phyloP scores from a whole-genome alignment of 2,113 vertebrate genomes.

The Istiophorus platypterus region DNA sequence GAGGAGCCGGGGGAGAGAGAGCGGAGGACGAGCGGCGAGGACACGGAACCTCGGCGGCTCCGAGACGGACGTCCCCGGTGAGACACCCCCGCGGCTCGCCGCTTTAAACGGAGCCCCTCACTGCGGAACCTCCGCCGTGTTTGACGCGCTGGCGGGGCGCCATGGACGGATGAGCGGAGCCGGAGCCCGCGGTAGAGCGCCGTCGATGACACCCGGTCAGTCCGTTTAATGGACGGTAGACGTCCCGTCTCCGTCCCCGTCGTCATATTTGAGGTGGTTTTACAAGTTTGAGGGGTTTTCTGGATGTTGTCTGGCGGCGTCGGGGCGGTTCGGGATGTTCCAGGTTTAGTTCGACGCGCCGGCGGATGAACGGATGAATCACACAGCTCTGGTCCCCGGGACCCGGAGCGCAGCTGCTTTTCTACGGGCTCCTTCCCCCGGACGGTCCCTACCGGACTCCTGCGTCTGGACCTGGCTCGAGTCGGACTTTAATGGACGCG shows the following conservation, averaged over 20 bases:
- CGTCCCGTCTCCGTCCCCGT: too few species aligned
- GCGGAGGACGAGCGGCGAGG: background rate
- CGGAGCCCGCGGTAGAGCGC: too few species aligned
- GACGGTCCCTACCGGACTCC: background rate
- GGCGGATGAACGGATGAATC: background rate
- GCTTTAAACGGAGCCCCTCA: rapidly evolving
- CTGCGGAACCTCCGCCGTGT: background rate
- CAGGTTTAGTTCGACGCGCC: background rate
- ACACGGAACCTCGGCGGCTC: background rate
- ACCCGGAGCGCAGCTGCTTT: background rate
- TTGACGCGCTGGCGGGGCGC: background rate
- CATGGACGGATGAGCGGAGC: slow-evolving; percentile 19
- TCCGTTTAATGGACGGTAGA: too few species aligned
- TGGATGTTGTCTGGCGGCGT: background rate
- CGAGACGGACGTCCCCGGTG: too few species aligned
- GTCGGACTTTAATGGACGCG: background rate
- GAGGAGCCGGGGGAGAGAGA: background rate
- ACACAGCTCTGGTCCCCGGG: background rate
- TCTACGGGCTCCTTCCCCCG: background rate
- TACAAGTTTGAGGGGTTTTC: too few species aligned
- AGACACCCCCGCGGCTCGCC: too few species aligned
- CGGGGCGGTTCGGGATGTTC: background rate
- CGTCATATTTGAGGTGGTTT: too few species aligned
- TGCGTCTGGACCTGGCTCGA: background rate
- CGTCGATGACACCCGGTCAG: too few species aligned